Evolutionary conservation across 2,113 vertebrate genomes (phyloP), one percentile per base, ranked within the genome.

Genomic region (Guaruba guarouba): DNA sequence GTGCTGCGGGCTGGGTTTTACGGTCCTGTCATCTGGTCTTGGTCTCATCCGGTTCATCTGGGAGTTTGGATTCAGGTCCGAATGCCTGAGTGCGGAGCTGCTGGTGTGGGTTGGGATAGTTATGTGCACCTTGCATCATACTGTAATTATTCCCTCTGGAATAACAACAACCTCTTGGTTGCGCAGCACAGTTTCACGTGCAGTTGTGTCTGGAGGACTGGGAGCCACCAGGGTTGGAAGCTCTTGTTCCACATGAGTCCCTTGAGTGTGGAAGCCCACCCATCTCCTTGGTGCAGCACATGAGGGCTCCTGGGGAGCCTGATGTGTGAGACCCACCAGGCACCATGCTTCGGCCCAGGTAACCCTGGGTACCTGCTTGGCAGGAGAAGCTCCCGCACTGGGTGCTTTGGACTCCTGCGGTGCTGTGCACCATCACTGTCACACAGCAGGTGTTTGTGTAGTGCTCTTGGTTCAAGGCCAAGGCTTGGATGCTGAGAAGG

Each of bases 11-110:
- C 33, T 57, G 9, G 57, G 57, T 35, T 59, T 35, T 82, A 39
- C 9, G 6, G 13, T 55, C 15, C 74, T 62, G 0, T 15, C 6
- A 0, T 12, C 66, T 70, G 69, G 19, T 28, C 49, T 43, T 2
- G 0, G 62, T 27, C 88, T 66, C 33, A 13, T 33, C 94, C 49
- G 52, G 93, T 97, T 91, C 82, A 61, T 62, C 77, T 11, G 4
- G 75, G 66, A 46, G 51, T 44, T 68, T 7, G 61, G 49, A 3
- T 37, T 54, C 3, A 9, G 22, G n/a, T 39, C 51, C 27, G 37
- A 19, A 64, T 28, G 59, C 35, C 57, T 2, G 13, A 15, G 46
- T 7, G 69, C 29, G 2, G 64, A 35, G 41, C 11, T 52, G 55
- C 16, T 54, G 7, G 39, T 1, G 1, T 44, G 82, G n/a, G 35